Conservation (phyloP, 2,888 invertebrate genomes). For the Sycophila texana region DNA sequence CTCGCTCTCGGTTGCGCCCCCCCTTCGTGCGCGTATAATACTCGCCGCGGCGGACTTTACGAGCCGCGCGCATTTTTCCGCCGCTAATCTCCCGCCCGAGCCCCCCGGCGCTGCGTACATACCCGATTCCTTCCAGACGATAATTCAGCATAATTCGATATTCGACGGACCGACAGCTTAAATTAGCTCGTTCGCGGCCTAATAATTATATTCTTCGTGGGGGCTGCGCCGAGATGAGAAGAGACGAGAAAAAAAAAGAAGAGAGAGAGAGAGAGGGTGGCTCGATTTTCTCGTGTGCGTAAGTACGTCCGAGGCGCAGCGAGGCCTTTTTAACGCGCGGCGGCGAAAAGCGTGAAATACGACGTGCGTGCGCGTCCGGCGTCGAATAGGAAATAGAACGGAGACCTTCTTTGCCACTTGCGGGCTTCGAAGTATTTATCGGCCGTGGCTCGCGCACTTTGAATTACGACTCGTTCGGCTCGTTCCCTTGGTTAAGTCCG, state of each 20-base stretch:
- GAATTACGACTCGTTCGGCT: slow-evolving; percentile 45
- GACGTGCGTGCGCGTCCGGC: slow-evolving; percentile 13
- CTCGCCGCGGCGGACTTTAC: slow-evolving; percentile 18
- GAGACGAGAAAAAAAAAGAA: not conserved
- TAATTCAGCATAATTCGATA: slow-evolving; percentile 44
- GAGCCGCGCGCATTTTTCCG: not conserved
- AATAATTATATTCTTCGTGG: too few relatives aligned
- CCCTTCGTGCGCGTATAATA: not conserved
- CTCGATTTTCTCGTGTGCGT: not conserved
- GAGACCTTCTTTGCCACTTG: slow-evolving; percentile 35
- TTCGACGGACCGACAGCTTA: not conserved
- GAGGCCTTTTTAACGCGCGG: not conserved
- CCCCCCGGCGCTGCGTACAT: not conserved
- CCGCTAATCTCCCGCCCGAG: not conserved
- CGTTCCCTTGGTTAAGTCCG: not conserved
- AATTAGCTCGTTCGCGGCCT: not conserved
- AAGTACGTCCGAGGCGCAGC: too few relatives aligned
- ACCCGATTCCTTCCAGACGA: slow-evolving; percentile 22
- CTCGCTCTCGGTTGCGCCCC: too few relatives aligned
- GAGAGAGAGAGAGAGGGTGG: not conserved
- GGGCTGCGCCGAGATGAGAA: not conserved
- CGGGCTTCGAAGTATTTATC: slow-evolving; percentile 45
- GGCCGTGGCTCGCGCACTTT: slow-evolving; percentile 35
- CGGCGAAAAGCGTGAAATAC: slow-evolving; percentile 30
- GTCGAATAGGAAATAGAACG: slow-evolving; percentile 49